Percentiles rank a stretch among this genome's conserved stretches.
phyloP scores from a whole-genome alignment of 2,888 invertebrate species.

The Deladenus siricidicola region DNA sequence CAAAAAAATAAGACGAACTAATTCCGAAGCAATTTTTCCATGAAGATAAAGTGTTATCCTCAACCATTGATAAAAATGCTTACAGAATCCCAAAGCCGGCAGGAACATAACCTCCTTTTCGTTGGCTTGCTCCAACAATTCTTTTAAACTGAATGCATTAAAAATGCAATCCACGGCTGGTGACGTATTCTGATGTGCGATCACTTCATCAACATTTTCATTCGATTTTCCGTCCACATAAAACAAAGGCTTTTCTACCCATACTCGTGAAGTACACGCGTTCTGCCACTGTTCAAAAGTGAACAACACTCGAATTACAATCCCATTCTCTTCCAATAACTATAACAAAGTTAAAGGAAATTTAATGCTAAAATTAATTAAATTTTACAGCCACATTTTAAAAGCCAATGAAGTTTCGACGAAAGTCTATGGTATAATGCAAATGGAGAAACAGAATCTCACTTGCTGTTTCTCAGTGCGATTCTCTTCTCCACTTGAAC shows the following conservation, averaged over 20 bases:
- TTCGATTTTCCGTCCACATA: no score
- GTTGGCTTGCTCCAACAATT: constrained; percentile 21
- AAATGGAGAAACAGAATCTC: constrained; percentile 33
- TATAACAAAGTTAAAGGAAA: constrained; percentile 15
- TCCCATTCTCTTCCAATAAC: constrained; percentile 24
- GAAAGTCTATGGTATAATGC: constrained; percentile 1
- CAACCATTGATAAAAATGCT: no score
- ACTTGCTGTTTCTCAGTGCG: constrained; percentile 26
- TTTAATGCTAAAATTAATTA: constrained; percentile 2
- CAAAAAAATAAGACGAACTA: not conserved
- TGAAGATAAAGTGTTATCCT: no score
- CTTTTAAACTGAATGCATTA: constrained; percentile 21
- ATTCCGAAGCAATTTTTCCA: not conserved
- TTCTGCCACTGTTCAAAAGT: constrained; percentile 29
- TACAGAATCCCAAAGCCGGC: constrained; percentile 23
- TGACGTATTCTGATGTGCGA: not conserved
- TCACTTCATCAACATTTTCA: constrained; percentile 11
- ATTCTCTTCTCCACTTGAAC: constrained; percentile 33
- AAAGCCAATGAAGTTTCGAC: not conserved
- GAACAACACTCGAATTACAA: constrained; percentile 23
- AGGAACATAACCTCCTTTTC: constrained; percentile 24
- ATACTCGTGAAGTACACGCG: constrained; percentile 20
- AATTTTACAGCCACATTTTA: not conserved
- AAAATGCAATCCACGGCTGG: constrained; percentile 11
- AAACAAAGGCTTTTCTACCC: constrained; percentile 14